These are phyloP conservation scores for Thymallus thymallus DNA, from an alignment of 2,113 vertebrate genomes.

Conservation along the genomic window DNA sequence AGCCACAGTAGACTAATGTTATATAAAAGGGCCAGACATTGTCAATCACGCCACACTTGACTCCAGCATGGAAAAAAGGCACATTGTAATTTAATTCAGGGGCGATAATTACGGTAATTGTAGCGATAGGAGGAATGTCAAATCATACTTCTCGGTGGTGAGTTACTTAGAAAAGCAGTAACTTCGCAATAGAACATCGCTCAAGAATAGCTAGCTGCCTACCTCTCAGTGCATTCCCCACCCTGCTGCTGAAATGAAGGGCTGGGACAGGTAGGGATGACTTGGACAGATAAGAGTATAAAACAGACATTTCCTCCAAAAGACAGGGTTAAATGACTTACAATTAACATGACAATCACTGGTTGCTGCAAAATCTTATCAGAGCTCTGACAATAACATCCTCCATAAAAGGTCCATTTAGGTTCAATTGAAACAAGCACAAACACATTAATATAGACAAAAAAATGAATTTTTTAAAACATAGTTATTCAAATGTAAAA, in stretches of 20 bases:
- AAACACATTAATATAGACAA: too few relatives aligned
- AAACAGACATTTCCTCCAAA: not conserved
- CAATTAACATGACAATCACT: too few relatives aligned
- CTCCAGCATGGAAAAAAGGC: not conserved
- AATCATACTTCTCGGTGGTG: slow-evolving; percentile 7
- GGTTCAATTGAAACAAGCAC: too few relatives aligned
- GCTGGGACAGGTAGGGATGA: slow-evolving; percentile 13
- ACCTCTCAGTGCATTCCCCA: not conserved
- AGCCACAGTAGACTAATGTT: too few relatives aligned
- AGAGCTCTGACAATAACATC: too few relatives aligned
- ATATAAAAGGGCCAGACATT: too few relatives aligned
- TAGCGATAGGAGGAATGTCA: slow-evolving; percentile 16
- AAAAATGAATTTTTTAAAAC: too few relatives aligned
- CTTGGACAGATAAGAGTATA: not conserved
- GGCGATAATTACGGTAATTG: slow-evolving; percentile 32
- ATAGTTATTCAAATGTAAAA: too few relatives aligned
- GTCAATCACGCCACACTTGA: not conserved
- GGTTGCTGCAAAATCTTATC: too few relatives aligned
- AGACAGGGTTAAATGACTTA: too few relatives aligned
- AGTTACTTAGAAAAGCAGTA: slow-evolving; percentile 8
- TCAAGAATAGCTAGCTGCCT: slow-evolving; percentile 6
- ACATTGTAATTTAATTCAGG: not conserved
- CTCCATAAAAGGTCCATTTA: too few relatives aligned
- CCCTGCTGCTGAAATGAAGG: not conserved
- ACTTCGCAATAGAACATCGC: slow-evolving; percentile 20